Evolutionary conservation across 2,888 invertebrate genomes (phyloP), one percentile per base, ranked within the genome.

Genomic region (Lacanobia oleracea): DNA sequence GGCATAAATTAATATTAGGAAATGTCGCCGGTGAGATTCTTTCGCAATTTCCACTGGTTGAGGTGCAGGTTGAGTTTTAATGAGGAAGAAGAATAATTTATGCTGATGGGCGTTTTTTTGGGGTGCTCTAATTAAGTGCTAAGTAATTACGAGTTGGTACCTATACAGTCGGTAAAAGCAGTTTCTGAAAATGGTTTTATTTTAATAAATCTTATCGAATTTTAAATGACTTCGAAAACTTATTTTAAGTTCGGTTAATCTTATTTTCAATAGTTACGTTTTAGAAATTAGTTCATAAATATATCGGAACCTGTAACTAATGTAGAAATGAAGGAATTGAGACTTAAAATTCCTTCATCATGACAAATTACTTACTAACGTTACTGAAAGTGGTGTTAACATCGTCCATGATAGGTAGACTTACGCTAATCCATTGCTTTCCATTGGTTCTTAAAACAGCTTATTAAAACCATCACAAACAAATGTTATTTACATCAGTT

Each of bases 1-100:
- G 27, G 50, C 37, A 69, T 79, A 66, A 81, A 75, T 82, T 72
- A 82, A 68, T 61, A 77, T 77, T 51, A 50, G 56, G 23, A 61
- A 82, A 78, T 57, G 66, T 67, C 59, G 43, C 21, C 10, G 14
- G 37, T 21, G 57, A 62, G 67, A 64, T 81, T 59, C 33, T 64
- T 60, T 23, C 27, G 53, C 6, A 54, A 61, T 56, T 45, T 80
- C 48, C 63, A 43, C 43, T 43, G 23, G 23, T 63, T 62, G 33
- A 9, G 12, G 18, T 21, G 50, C n/a, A 12, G 6, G 53, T 59
- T 53, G 7, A 9, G 40, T 51, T 73, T 66, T 50, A 54, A 57
- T 48, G 53, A 51, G 27, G 12, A 14, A 10, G 21, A 45, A 0
- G 6, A 23, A 51, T 33, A 23, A 50, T 23, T 3, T 53, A 40